phyloP scores from a whole-genome alignment of 2,888 invertebrate species.

The Glyphotaelius pellucidus region DNA sequence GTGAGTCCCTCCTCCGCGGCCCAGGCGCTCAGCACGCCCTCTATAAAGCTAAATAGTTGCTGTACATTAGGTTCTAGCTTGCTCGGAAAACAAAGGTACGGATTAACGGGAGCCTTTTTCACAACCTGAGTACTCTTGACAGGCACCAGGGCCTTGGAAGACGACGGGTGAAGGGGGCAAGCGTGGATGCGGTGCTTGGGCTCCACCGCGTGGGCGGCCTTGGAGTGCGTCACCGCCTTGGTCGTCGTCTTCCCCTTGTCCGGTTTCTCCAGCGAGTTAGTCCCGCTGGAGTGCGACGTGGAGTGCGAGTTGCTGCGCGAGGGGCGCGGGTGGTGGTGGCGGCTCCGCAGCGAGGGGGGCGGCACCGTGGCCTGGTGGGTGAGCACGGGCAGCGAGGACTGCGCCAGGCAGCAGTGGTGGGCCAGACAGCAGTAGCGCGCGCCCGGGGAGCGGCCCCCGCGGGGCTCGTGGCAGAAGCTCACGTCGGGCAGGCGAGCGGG shows the following conservation, averaged over 20 bases:
- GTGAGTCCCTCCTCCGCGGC: constrained; percentile 85
- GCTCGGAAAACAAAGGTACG: constrained; percentile 76
- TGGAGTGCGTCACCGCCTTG: constrained; percentile 62
- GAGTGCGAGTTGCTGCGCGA: constrained; percentile 75
- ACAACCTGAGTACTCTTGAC: constrained; percentile 71
- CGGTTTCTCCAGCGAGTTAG: constrained; percentile 73
- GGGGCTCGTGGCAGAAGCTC: constrained; percentile 76
- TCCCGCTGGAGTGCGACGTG: constrained; percentile 73
- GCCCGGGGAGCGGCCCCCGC: constrained; percentile 73
- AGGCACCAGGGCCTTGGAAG: constrained; percentile 68
- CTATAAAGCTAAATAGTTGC: constrained; percentile 89
- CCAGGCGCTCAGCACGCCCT: constrained; percentile 88
- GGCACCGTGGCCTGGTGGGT: constrained; percentile 66
- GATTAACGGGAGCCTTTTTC: constrained; percentile 72
- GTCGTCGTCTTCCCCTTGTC: constrained; percentile 70
- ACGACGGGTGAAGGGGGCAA: constrained; percentile 75
- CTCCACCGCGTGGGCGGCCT: constrained; percentile 55
- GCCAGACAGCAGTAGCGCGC: constrained; percentile 76
- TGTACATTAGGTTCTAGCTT: constrained; percentile 87
- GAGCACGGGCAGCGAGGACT: constrained; percentile 70
- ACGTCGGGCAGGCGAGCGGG: constrained; percentile 74
- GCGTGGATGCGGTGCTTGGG: constrained; percentile 73
- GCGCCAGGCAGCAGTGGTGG: constrained; percentile 75
- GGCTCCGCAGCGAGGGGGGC: constrained; percentile 30
- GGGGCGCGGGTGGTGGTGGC: constrained; percentile 70